Percentiles rank a stretch among this genome's conserved stretches.
Conservation (phyloP, 2,797 vertebrate species). For the Micrastur ruficollis region DNA sequence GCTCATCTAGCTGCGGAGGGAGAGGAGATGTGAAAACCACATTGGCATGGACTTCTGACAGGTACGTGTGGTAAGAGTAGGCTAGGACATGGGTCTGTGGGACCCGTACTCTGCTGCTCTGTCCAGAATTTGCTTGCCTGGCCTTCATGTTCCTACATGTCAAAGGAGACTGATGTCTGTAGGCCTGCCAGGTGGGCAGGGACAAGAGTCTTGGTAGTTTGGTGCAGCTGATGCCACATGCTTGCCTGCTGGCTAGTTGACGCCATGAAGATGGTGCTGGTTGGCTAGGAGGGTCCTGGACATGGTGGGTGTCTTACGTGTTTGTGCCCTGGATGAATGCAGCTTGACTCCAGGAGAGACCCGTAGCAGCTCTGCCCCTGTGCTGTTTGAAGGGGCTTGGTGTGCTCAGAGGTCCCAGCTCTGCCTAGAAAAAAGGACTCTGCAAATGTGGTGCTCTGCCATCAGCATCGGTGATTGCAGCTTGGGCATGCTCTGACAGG, state of each 20-base stretch:
- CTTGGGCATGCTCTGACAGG: neutral
- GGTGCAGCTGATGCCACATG: neutral
- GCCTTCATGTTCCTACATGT: neutral
- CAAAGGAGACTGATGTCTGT: neutral
- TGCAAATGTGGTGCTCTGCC: neutral
- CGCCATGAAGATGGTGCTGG: neutral
- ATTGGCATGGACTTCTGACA: neutral
- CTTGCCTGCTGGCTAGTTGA: neutral
- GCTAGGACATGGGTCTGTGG: neutral
- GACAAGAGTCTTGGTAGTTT: neutral
- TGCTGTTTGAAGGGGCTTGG: neutral
- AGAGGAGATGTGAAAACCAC: neutral
- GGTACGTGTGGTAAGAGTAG: neutral
- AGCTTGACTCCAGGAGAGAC: neutral
- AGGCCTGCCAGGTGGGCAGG: neutral
- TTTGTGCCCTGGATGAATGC: neutral
- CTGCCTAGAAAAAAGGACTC: neutral
- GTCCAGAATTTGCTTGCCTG: neutral
- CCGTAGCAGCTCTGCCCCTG: neutral
- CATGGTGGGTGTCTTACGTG: neutral
- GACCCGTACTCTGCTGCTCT: neutral
- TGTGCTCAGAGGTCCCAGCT: neutral
- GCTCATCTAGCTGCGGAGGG: neutral
- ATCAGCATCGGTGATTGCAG: neutral
- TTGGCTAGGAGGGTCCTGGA: neutral